Evolutionary conservation across 2,888 invertebrate species (phyloP).

Genomic region (Drosophila pseudotakahashii): DNA sequence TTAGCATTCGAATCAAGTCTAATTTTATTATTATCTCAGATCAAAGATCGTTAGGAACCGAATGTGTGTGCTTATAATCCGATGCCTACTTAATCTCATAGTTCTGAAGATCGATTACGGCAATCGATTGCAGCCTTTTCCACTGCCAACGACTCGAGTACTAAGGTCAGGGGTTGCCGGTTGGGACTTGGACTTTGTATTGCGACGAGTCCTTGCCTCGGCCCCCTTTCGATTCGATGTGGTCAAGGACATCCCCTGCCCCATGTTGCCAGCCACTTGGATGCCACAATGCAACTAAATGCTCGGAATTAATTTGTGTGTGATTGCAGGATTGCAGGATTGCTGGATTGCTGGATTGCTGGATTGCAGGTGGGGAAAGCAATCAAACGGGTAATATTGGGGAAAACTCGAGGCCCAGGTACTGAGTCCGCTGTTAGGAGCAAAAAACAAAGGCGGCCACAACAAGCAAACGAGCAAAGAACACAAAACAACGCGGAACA

Average conservation of each 20-base stretch:
- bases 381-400: slow-evolving; percentile 1
- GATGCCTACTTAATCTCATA: too few relatives aligned
- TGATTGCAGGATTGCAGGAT: slow-evolving; percentile 25
- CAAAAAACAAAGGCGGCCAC: slow-evolving; percentile 6
- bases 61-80: too few relatives aligned
- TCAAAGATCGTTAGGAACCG: too few relatives aligned
- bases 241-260: slow-evolving; percentile 17
- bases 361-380: background rate
- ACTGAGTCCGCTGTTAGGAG: slow-evolving; percentile 3
- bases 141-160: slow-evolving; percentile 1
- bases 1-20: too few relatives aligned
- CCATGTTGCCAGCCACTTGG: background rate
- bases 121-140: background rate
- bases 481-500: background rate
- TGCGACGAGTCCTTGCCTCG: background rate
- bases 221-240: background rate
- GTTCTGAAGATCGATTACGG: background rate
- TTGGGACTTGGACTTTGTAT: background rate
- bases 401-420: background rate
- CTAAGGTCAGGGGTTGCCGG: slow-evolving; percentile 18
- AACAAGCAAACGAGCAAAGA: background rate
- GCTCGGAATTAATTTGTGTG: slow-evolving; percentile 44
- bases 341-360: background rate
- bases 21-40: too few relatives aligned
- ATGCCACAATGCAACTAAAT: slow-evolving; percentile 43